Base-by-base conservation (phyloP, 2,113 vertebrate species). In the Laticauda colubrina region DNA sequence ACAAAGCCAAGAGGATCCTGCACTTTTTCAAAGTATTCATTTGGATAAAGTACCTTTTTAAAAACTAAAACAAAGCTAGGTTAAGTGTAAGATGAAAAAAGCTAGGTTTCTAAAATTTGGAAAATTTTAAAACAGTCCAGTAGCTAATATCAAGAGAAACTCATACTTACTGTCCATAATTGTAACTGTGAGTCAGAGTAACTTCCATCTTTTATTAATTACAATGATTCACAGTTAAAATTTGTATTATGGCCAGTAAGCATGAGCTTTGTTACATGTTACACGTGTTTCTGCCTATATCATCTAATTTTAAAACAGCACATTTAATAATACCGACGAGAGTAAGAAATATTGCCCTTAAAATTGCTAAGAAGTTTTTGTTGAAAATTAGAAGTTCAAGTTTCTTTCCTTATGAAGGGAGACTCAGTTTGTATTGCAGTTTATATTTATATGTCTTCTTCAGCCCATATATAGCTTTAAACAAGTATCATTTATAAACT, bases 21-120 rank as follows among this genome's bases (percentile, higher is more conserved):
- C 69, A 15, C 45, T 89, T 26, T 39, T 86, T 91, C 54, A 57
- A 48, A 26, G 20, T 53, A 93, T 96, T 93, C 90, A 93, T 92
- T 55, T 89, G 45, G 92, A 91, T 54, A 61, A 93, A 57, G 87
- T 88, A 59, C 56, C 89, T 59, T 75, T 93, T 57, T 53, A 92
- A 92, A 45, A 59, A 43, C 34, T 85, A 61, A 85, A 61, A 39
- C 43, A 59, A 91, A 91, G 2, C 39, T 29, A 26, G 23, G 34
- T 86, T 89, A 48, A 56, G 45, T 53, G 14, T 64, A n/a, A 23
- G 34, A 64, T 88, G 89, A 61, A 93, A 85, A 91, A 45, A 14
- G 11, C 64, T 61, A 3, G 48, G 45, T 85, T 91, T 85, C 10
- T 54, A 39, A 51, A n/a, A 53, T 26, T 51, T 59, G 54, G 11